Evolutionary conservation across 2,888 invertebrate species (phyloP), one percentile per base, ranked within the genome.

Genomic region (Diabrotica balteata): DNA sequence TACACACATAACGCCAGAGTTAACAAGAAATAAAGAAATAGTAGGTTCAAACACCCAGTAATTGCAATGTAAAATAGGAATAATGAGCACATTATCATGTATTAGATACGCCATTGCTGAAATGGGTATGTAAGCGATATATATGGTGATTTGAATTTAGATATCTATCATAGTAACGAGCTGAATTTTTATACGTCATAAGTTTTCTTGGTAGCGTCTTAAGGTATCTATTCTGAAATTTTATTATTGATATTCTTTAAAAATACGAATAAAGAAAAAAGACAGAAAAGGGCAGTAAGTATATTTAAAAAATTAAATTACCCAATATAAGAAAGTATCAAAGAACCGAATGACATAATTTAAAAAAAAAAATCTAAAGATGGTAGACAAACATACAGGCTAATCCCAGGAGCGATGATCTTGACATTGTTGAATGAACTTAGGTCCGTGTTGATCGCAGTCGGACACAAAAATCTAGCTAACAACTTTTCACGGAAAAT

Each of bases 41-140:
- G 45, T 45, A 57, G 22, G 55, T 57, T 57, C 55, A 57, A 57
- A 57, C 45, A 45, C 55, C 55, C 45, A 45, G 44, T 57, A 57
- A 57, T 45, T 45, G 45, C 45, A 45, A 57, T 17, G 55, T 45
- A 57, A 57, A 45, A 57, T 11, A 11, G 45, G 17, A 11, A 45
- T 57, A 55, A 55, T 55, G 43, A n/a, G 43, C 43, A 44, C 55
- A 55, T 55, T 55, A 55, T 44, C 44, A 44, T 44, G 55, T 55
- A 42, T 55, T 55, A 44, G 53, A 53, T 53, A 53, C 42, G 22
- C 22, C 53, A 9, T 7, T 32, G 55, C 43, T 10, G 7, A 55
- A 55, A 55, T 44, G 44, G 44, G 44, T 43, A 44, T 55, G 53
- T 53, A 42, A 53, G 43, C 32, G 55, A 11, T 55, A 55, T 55